A percentile compares a stretch with the other conserved stretches of the same genome.
Conservation (phyloP, 2,888 invertebrate species). For the Mimas tiliae region DNA sequence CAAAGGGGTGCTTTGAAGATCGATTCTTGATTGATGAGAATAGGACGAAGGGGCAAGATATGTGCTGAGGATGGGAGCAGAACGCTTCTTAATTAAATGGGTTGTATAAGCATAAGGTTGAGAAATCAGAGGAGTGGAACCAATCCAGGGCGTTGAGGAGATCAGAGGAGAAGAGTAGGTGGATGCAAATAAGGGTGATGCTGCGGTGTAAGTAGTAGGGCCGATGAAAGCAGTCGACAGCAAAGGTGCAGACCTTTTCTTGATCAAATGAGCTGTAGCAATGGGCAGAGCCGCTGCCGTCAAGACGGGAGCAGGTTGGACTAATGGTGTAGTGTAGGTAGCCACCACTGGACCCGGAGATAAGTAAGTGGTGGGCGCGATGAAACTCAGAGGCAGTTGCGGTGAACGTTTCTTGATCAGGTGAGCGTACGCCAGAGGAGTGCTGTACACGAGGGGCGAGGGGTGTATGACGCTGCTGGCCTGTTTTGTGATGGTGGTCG, state of each 20-base stretch:
- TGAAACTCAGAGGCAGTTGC: slow-evolving; percentile 32
- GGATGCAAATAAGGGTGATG: slow-evolving; percentile 51
- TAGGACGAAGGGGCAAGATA: slow-evolving; percentile 55
- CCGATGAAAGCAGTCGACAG: slow-evolving; percentile 43
- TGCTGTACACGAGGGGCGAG: slow-evolving; percentile 60
- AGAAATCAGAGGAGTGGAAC: slow-evolving; percentile 53
- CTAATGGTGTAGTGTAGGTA: slow-evolving; percentile 39
- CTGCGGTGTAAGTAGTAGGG: slow-evolving; percentile 44
- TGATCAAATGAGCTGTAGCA: slow-evolving; percentile 58
- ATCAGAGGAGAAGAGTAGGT: slow-evolving; percentile 49
- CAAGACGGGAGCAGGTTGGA: slow-evolving; percentile 39
- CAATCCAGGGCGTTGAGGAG: slow-evolving; percentile 54
- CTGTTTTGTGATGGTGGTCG: slow-evolving; percentile 63
- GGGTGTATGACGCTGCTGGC: slow-evolving; percentile 77
- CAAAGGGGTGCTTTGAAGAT: slow-evolving; percentile 49
- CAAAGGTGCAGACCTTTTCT: slow-evolving; percentile 59
- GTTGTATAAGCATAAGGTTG: slow-evolving; percentile 50
- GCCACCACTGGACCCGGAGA: slow-evolving; percentile 41
- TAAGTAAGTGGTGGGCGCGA: slow-evolving; percentile 47
- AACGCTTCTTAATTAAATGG: slow-evolving; percentile 66
- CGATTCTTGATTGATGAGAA: slow-evolving; percentile 58
- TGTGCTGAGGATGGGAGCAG: slow-evolving; percentile 48
- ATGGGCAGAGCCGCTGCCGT: slow-evolving; percentile 44
- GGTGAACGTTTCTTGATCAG: slow-evolving; percentile 55
- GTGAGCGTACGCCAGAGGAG: slow-evolving; percentile 57